A percentile compares a stretch with the other conserved stretches of the same genome.
Evolutionary conservation across 2,113 vertebrate species (phyloP).

Genomic region (Hassar affinis): DNA sequence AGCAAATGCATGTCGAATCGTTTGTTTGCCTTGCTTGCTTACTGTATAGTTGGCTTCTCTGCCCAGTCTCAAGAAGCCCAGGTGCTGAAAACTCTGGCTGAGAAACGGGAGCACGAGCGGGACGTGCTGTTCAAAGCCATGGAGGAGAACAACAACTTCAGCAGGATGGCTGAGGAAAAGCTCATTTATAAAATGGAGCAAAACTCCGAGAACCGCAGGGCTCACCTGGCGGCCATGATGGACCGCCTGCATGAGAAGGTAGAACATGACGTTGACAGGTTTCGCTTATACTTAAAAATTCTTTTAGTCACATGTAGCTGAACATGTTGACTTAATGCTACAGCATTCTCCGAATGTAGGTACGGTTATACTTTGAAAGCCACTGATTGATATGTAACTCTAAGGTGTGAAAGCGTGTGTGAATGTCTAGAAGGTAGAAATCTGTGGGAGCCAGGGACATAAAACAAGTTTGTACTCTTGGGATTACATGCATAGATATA

Average conservation of each 20-base stretch:
- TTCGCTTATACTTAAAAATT: neutral
- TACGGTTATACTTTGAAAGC: neutral
- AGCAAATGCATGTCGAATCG: neutral
- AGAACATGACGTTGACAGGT: neutral
- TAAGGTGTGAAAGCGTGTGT: neutral
- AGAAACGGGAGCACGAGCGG: conserved; percentile 90
- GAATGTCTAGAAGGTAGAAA: neutral
- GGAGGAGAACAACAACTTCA: conserved; percentile 98
- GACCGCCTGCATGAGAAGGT: conserved; percentile 97
- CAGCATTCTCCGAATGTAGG: neutral
- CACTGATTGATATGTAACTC: neutral
- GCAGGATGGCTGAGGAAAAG: conserved; percentile 92
- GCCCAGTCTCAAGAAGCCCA: conserved; percentile 88
- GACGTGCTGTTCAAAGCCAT: conserved; percentile 96
- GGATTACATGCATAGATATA: neutral
- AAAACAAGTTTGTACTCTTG: neutral
- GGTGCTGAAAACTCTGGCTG: conserved; percentile 87
- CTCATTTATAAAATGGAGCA: conserved; percentile 93
- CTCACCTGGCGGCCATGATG: conserved; percentile 87
- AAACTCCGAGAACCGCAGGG: conserved; percentile 95
- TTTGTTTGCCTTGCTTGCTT: neutral
- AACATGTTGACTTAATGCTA: neutral
- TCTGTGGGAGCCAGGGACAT: neutral
- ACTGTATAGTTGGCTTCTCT: conserved; percentile 12
- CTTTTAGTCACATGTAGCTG: neutral